Evolutionary conservation across 64 coral and sea anemone species (phyloP), one percentile per base, ranked within the genome.

Genomic region (Hydrozoanthus tunicans): DNA sequence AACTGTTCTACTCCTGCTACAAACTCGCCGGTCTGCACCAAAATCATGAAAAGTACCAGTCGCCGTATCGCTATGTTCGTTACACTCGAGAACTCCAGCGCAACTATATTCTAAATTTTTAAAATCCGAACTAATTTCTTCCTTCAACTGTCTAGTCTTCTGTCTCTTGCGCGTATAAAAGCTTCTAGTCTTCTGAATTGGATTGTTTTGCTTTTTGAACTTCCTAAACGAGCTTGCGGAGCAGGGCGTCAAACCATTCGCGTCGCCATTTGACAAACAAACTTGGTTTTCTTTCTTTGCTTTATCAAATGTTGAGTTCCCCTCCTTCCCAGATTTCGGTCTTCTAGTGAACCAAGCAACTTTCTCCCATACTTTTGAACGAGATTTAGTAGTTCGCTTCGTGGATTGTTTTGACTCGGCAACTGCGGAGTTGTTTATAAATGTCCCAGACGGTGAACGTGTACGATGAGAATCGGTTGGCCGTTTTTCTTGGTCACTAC

Each of bases 41-140:
- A 98, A 98, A 56, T 98, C 96, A 51, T 93, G 92, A 58, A 98
- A 98, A 12, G 88, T 98, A 6, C 96, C 96, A 5, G 93, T 98
- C 13, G 96, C 96, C 56, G 96, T 98, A 58, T 82, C 79, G 84
- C 89, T 91, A 5, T 92, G 72, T 43, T 43, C 32, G 32, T 43
- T 43, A 76, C 43, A 76, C 4, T 52, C 72, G 4, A 51, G 9
- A 53, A 76, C 85, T 51, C 15, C 55, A 2, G 69, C 9, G 68
- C 0, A 24, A 62, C 13, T 6, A 8, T n/a, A 32, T 23, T 86
- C 74, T 64, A 81, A 73, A 58, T 81, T 83, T 5, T 81, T 53
- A 17, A 81, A 81, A 24, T 20, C 86, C 65, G 92, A 70, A 81
- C 56, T 53, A 54, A 73, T 65, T 7, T 55, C 67, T 59, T 80